Evolutionary conservation across 2,797 vertebrate genomes (phyloP).

Genomic region (Poliocrania exsul): DNA sequence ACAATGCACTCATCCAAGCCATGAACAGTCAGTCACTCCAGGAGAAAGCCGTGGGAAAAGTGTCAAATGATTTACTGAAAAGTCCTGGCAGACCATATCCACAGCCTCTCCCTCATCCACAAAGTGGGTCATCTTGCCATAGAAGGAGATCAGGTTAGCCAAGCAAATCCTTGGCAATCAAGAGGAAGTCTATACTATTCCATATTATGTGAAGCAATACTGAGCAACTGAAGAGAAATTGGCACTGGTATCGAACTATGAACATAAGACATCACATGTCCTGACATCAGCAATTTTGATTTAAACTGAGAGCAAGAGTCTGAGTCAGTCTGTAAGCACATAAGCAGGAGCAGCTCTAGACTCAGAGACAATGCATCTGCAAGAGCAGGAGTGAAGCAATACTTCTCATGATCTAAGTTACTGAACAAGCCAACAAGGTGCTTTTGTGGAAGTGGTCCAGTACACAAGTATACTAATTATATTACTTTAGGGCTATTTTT

Average conservation of each 20-base stretch:
- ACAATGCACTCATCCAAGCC: neutral
- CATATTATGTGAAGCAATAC: neutral
- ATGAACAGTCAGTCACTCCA: neutral
- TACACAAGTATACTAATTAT: neutral
- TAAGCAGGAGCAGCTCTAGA: neutral
- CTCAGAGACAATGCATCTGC: neutral
- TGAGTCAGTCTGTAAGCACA: neutral
- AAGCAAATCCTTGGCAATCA: neutral
- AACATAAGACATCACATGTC: neutral
- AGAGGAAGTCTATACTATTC: neutral
- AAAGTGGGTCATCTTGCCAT: neutral
- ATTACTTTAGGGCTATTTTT: neutral
- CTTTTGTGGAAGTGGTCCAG: neutral
- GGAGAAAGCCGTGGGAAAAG: neutral
- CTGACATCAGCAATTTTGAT: conserved; percentile 1
- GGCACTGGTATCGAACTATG: neutral
- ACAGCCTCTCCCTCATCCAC: neutral
- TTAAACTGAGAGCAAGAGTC: neutral
- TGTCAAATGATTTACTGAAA: neutral
- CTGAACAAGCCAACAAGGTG: neutral
- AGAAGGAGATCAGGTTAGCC: neutral
- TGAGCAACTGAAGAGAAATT: neutral
- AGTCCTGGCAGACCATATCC: neutral
- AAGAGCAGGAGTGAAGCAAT: neutral
- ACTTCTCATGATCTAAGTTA: neutral